These are phyloP conservation scores for Gastracanthus pulcherrimus DNA, from an alignment of 2,888 invertebrate genomes.

Conservation along the genomic window DNA sequence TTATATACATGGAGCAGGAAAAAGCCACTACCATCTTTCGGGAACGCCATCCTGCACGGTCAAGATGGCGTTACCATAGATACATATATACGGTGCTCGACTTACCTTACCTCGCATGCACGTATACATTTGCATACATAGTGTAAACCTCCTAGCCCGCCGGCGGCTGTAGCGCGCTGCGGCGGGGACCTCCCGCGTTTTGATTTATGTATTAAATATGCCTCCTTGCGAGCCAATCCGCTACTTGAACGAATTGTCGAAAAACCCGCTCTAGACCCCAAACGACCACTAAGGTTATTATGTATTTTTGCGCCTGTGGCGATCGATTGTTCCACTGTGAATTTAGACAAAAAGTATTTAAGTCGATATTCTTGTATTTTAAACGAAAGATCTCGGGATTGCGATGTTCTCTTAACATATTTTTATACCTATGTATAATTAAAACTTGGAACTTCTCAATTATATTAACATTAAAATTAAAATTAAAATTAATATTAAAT, in stretches of 20 bases:
- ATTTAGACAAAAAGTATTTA: constrained; percentile 56
- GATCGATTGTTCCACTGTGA: constrained; percentile 29
- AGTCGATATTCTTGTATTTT: neutral
- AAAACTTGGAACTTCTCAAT: neutral
- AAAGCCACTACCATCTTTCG: constrained; percentile 50
- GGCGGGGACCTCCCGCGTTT: constrained; percentile 70
- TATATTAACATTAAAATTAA: too few species aligned
- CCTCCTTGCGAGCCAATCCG: constrained; percentile 67
- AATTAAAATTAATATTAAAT: too few species aligned
- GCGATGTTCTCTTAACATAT: too few species aligned
- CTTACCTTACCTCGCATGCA: constrained; percentile 16
- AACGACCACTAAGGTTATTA: constrained; percentile 37
- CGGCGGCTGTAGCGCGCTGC: constrained; percentile 63
- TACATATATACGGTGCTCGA: constrained; percentile 25
- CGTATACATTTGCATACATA: constrained; percentile 56
- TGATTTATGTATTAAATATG: constrained; percentile 77
- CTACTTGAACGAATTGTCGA: constrained; percentile 60
- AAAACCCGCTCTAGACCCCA: constrained; percentile 43
- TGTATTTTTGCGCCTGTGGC: constrained; percentile 30
- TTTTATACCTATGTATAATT: too few species aligned
- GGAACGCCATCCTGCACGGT: constrained; percentile 66
- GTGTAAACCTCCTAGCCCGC: constrained; percentile 45
- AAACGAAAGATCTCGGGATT: too few species aligned
- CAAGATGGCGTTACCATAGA: constrained; percentile 63
- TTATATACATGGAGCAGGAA: constrained; percentile 47